Percentiles rank a stretch among this genome's conserved stretches.
These are phyloP conservation scores for Gryon sp. DNA, from an alignment of 1,140 invertebrate genomes.

Conservation along the genomic window DNA sequence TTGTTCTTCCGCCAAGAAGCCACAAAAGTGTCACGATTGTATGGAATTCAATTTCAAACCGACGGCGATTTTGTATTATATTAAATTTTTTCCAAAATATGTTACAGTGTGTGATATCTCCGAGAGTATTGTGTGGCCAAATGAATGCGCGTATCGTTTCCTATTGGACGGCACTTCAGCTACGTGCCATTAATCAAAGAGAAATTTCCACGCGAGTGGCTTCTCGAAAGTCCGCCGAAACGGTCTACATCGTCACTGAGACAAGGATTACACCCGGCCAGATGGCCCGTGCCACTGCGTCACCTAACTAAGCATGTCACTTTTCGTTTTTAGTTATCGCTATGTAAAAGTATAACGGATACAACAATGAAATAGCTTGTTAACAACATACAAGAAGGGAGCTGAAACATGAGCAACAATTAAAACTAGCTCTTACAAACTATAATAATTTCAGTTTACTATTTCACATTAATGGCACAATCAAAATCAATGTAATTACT, in stretches of 20 bases:
- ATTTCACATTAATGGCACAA: too few species aligned
- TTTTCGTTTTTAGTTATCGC: conserved; percentile 46
- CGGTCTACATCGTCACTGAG: conserved; percentile 59
- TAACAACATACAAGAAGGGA: conserved; percentile 1
- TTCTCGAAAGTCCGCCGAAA: conserved; percentile 62
- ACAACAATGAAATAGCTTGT: conserved; percentile 14
- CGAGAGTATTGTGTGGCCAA: conserved; percentile 42
- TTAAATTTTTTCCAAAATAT: conserved; percentile 54
- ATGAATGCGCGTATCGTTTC: conserved; percentile 52
- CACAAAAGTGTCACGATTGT: conserved; percentile 33
- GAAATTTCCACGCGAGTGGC: conserved; percentile 69
- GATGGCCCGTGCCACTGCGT: conserved; percentile 70
- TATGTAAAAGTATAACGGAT: conserved; percentile 33
- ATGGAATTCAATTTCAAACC: conserved; percentile 45
- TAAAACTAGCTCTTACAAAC: too few species aligned
- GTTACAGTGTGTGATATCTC: conserved; percentile 40
- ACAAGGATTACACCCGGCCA: conserved; percentile 70
- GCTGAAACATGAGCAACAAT: too few species aligned
- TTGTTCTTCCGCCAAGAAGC: conserved; percentile 1
- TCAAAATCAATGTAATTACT: too few species aligned
- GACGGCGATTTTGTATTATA: conserved; percentile 32
- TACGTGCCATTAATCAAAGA: conserved; percentile 63
- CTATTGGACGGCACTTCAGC: conserved; percentile 36
- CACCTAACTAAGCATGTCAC: conserved; percentile 34
- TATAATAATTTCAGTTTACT: too few species aligned